Evolutionary conservation across 2,888 invertebrate species (phyloP).

Genomic region (Caenorhabditis plicata): DNA sequence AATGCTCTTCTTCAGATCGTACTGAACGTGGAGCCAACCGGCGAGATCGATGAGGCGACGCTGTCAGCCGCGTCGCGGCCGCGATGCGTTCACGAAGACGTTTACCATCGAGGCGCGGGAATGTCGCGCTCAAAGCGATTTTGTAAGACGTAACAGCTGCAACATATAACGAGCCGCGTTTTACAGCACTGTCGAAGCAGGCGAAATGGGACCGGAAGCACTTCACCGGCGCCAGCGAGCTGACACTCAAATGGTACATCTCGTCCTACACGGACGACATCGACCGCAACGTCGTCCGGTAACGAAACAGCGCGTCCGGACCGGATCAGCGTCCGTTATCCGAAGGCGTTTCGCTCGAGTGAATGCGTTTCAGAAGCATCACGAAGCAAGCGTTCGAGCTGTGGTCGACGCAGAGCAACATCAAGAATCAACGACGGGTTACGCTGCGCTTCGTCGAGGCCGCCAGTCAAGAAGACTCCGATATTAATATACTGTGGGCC

Average conservation of each 20-base stretch:
- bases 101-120: conserved; percentile 7
- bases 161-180: background rate
- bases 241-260: conserved; percentile 60
- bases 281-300: conserved; percentile 36
- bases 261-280: conserved; percentile 62
- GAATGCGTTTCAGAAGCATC: too few relatives aligned
- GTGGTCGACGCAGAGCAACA: conserved; percentile 71
- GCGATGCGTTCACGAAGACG: conserved; percentile 58
- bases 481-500: conserved; percentile 78
- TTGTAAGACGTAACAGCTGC: too few relatives aligned
- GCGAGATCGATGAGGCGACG: conserved; percentile 53
- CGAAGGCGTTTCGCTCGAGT: too few relatives aligned
- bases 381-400: conserved; percentile 72
- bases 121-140: conserved; percentile 30
- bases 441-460: conserved; percentile 63
- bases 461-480: conserved; percentile 71
- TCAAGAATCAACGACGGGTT: conserved; percentile 69
- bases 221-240: conserved; percentile 35
- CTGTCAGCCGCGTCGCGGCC: conserved; percentile 45
- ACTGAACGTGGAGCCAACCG: conserved; percentile 55
- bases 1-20: conserved; percentile 60
- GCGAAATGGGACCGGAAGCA: conserved; percentile 39
- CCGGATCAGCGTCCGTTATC: too few relatives aligned
- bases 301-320: too few relatives aligned
- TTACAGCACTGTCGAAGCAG: conserved; percentile 33